These are phyloP conservation scores for Hydractinia symbiolongicarpus DNA, from an alignment of 30 jellyfish, hydroid and myxozoan species.

Conservation along the genomic window DNA sequence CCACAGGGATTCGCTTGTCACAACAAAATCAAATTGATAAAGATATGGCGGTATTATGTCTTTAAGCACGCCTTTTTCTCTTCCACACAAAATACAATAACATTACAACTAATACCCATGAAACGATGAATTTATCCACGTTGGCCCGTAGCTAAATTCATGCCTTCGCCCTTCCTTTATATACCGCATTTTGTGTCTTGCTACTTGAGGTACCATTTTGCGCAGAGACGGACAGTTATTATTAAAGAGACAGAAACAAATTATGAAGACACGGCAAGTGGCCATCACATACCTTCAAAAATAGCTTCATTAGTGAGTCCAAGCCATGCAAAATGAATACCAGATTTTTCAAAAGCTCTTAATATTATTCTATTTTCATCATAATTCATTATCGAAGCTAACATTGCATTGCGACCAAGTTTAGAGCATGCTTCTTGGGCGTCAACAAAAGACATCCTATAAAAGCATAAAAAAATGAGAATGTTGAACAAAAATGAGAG, in stretches of 20 bases:
- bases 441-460: conserved; percentile 66
- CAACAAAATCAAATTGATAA: no score
- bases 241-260: neutral
- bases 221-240: neutral
- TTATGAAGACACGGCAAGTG: neutral
- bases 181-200: no score
- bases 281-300: conserved; percentile 37
- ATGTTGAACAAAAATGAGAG: no score
- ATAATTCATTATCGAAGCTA: conserved; percentile 47
- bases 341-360: conserved; percentile 32
- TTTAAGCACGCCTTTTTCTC: no score
- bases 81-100: no score
- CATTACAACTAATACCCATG: no score
- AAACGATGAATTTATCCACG: no score
- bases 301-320: conserved; percentile 87
- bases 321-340: conserved; percentile 62
- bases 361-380: conserved; percentile 74
- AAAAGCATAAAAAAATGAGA: neutral
- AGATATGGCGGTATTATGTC: no score
- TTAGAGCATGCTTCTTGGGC: conserved; percentile 51
- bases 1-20: no score
- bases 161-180: no score
- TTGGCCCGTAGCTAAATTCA: no score
- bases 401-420: conserved; percentile 31
- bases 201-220: no score